A percentile compares a stretch with the other conserved stretches of the same genome.
phyloP scores from a whole-genome alignment of 2,888 invertebrate genomes.

The Acronicta aceris region DNA sequence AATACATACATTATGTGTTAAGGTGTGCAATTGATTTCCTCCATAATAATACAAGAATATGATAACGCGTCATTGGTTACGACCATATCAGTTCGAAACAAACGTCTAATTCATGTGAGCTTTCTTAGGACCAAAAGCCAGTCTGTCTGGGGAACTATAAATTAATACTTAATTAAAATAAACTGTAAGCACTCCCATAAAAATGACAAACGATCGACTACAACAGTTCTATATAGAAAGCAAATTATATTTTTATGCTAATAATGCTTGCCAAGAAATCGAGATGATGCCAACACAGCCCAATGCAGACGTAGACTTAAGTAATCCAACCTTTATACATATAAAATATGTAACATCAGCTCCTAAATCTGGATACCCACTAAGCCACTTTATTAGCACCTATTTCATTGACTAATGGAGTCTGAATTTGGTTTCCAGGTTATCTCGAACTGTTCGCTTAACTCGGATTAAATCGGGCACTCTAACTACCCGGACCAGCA shows the following conservation, averaged over 20 bases:
- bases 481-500: slow-evolving; percentile 19
- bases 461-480: slow-evolving; percentile 8
- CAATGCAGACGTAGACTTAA: slow-evolving; percentile 12
- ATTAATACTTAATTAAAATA: slow-evolving; percentile 15
- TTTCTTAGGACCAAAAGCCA: slow-evolving; percentile 15
- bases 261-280: slow-evolving; percentile 9
- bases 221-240: slow-evolving; percentile 18
- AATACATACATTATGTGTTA: too few relatives aligned
- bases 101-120: not conserved
- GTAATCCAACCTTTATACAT: not conserved
- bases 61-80: slow-evolving; percentile 3
- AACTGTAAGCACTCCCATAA: slow-evolving; percentile 29
- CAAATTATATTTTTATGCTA: slow-evolving; percentile 17
- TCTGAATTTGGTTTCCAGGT: not conserved
- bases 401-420: too few relatives aligned
- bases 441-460: not conserved
- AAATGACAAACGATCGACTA: slow-evolving; percentile 28
- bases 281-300: slow-evolving; percentile 8
- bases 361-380: slow-evolving; percentile 1
- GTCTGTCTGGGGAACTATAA: slow-evolving; percentile 20
- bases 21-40: slow-evolving; percentile 8
- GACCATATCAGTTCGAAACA: too few relatives aligned
- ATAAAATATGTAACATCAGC: not conserved
- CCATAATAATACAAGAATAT: slow-evolving; percentile 10
- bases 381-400: not conserved